Evolutionary conservation across 2,113 vertebrate species (phyloP).

Genomic region (Misgurnus mizolepis): DNA sequence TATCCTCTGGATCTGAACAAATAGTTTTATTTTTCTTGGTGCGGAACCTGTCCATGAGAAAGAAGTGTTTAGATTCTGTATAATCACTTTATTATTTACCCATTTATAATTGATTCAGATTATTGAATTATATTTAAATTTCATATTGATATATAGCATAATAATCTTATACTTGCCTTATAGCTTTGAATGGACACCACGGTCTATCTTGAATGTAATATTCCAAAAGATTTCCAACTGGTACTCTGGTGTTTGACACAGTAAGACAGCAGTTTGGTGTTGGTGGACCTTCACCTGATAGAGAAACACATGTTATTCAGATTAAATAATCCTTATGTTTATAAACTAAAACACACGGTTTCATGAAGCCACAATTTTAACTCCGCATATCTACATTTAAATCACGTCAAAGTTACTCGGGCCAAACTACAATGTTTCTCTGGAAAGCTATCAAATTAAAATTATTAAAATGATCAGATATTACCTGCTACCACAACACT

Average conservation of each 20-base stretch:
- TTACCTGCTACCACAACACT: neutral
- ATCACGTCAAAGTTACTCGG: neutral
- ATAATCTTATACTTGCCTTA: neutral
- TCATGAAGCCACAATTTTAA: neutral
- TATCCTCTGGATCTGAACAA: neutral
- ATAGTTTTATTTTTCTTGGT: neutral
- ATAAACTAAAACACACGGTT: neutral
- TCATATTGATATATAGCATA: neutral
- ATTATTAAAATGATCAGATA: neutral
- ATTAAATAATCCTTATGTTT: neutral
- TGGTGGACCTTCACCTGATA: too few species aligned
- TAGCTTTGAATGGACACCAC: neutral
- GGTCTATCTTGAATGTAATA: neutral
- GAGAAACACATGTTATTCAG: slow-evolving; percentile 1
- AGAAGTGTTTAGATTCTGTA: neutral
- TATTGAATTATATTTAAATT: neutral
- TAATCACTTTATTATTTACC: neutral
- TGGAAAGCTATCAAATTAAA: neutral
- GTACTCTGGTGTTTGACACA: neutral
- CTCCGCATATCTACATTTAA: neutral
- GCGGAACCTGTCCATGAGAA: neutral
- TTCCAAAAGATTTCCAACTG: neutral
- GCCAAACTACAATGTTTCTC: neutral
- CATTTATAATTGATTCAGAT: neutral
- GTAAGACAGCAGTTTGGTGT: too few species aligned